Percentiles rank a stretch among this genome's conserved stretches.
These are phyloP conservation scores for Charina bottae DNA, from an alignment of 2,113 vertebrate genomes.

Conservation along the genomic window DNA sequence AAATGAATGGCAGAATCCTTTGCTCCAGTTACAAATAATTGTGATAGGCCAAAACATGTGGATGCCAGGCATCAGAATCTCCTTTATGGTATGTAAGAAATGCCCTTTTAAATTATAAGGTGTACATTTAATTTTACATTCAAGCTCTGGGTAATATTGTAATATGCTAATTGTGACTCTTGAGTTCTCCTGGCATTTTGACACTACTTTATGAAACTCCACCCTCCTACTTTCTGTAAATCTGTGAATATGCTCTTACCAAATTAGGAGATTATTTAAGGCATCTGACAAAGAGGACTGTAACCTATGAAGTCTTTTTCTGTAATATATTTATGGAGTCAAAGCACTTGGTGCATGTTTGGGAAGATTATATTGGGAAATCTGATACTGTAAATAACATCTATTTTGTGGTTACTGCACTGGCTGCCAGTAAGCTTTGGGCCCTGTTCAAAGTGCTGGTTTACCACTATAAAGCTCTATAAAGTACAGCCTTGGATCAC, in stretches of 20 bases:
- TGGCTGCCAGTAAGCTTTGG: not conserved
- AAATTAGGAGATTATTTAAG: not conserved
- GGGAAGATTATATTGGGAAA: not conserved
- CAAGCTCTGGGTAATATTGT: not conserved
- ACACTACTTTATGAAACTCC: not conserved
- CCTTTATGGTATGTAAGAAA: not conserved
- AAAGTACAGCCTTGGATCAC: not conserved
- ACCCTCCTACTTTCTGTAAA: not conserved
- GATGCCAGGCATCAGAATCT: not conserved
- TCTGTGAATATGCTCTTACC: not conserved
- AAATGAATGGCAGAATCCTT: not conserved
- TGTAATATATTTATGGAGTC: too few relatives aligned
- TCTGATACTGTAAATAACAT: too few relatives aligned
- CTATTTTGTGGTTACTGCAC: not conserved
- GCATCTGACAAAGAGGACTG: not conserved
- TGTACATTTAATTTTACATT: not conserved
- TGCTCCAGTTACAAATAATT: not conserved
- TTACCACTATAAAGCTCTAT: not conserved
- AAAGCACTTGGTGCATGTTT: not conserved
- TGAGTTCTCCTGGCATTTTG: not conserved
- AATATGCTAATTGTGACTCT: not conserved
- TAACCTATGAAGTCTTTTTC: not conserved
- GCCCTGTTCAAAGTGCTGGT: not conserved
- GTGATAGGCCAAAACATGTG: not conserved
- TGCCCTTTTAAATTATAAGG: not conserved